Evolutionary conservation across 2,888 invertebrate genomes (phyloP).

Genomic region (Pyrochroa serraticornis): DNA sequence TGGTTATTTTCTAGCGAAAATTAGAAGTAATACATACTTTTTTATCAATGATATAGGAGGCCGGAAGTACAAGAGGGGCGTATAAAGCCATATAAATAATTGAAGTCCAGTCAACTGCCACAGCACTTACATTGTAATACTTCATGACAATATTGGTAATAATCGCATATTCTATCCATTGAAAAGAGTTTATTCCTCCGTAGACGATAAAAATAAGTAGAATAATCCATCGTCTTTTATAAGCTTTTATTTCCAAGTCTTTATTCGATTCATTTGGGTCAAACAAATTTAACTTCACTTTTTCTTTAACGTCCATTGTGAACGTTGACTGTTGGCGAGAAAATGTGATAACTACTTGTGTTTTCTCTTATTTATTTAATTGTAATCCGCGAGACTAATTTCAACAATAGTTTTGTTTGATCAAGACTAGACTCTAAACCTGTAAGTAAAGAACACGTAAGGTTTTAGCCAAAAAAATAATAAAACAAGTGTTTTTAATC

Average conservation of each 20-base stretch:
- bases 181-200: slow-evolving; percentile 88
- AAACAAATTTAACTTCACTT: background rate
- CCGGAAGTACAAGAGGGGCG: slow-evolving; percentile 94
- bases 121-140: slow-evolving; percentile 74
- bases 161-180: slow-evolving; percentile 96
- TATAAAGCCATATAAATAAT: slow-evolving; percentile 96
- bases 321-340: too few relatives aligned
- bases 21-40: slow-evolving; percentile 65
- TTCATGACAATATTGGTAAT: slow-evolving; percentile 81
- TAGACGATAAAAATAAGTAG: slow-evolving; percentile 83
- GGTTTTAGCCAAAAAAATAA: too few relatives aligned
- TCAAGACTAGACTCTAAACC: too few relatives aligned
- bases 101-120: slow-evolving; percentile 91
- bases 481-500: too few relatives aligned
- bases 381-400: too few relatives aligned
- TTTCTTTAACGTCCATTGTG: too few relatives aligned
- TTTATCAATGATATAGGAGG: slow-evolving; percentile 91
- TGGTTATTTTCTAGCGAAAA: slow-evolving; percentile 4
- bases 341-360: too few relatives aligned
- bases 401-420: too few relatives aligned
- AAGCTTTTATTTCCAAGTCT: slow-evolving; percentile 62
- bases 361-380: too few relatives aligned
- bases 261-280: background rate
- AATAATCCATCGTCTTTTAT: slow-evolving; percentile 80
- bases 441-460: too few relatives aligned